Percentiles rank a stretch among this genome's conserved stretches.
Conservation (phyloP, 2,113 vertebrate genomes). For the Polypterus bichir region DNA sequence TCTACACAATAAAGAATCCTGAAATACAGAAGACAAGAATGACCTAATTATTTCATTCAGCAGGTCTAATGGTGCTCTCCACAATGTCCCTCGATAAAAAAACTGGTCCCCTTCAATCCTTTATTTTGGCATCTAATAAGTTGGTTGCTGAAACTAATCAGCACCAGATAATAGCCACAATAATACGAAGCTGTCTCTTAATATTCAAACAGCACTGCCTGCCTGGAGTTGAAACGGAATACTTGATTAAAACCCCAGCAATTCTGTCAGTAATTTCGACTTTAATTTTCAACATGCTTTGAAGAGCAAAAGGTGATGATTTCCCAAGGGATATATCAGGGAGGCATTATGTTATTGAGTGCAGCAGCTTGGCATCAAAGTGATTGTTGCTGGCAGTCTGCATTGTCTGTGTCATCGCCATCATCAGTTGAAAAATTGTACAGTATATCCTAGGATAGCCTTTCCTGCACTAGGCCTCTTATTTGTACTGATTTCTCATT, state of each 20-base stretch:
- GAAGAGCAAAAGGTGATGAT: constrained; percentile 58
- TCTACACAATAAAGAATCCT: constrained; percentile 17
- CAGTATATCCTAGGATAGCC: not conserved
- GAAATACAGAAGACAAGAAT: constrained; percentile 17
- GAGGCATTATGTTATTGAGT: constrained; percentile 23
- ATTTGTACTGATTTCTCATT: no score
- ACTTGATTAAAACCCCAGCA: constrained; percentile 63
- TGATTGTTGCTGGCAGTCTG: constrained; percentile 21
- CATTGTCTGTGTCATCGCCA: constrained; percentile 20
- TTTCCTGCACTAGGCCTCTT: no score
- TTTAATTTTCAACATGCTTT: constrained; percentile 44
- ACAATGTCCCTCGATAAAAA: constrained; percentile 14
- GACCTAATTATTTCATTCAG: constrained; percentile 36
- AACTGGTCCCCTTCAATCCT: constrained; percentile 10
- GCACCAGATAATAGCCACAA: constrained; percentile 43
- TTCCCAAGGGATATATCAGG: constrained; percentile 52
- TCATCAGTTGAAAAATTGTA: not conserved
- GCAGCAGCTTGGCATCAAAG: constrained; percentile 29
- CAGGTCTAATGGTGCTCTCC: constrained; percentile 17
- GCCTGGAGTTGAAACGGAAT: constrained; percentile 67
- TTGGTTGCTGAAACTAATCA: constrained; percentile 35
- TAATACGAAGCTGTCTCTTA: constrained; percentile 39
- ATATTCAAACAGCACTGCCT: constrained; percentile 48
- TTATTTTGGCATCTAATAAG: constrained; percentile 28
- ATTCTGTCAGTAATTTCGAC: constrained; percentile 46